A percentile compares a stretch with the other conserved stretches of the same genome.
These are phyloP conservation scores for Sclerurus mexicanus DNA, from an alignment of 2,113 vertebrate species.

Conservation along the genomic window DNA sequence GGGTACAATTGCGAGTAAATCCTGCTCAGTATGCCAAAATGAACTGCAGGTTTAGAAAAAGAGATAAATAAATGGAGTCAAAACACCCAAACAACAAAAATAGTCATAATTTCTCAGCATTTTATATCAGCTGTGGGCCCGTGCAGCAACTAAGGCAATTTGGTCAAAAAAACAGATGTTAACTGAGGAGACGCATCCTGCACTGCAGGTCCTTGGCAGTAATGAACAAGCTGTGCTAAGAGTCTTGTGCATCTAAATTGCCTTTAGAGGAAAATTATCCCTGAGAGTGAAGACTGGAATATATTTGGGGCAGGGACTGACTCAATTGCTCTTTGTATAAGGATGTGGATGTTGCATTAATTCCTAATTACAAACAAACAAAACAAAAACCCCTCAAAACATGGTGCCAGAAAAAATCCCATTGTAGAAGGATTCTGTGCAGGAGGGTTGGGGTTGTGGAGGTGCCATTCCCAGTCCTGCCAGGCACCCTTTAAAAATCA, in stretches of 20 bases:
- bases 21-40: neutral
- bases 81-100: conserved; percentile 20
- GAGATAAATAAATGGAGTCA: neutral
- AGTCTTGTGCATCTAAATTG: neutral
- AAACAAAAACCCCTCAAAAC: neutral
- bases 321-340: neutral
- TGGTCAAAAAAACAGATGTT: conserved; percentile 57
- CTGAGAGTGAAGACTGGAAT: neutral
- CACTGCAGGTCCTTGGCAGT: conserved; percentile 40
- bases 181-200: conserved; percentile 37
- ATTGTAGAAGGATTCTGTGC: neutral
- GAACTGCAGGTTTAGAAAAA: neutral
- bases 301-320: neutral
- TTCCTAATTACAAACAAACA: neutral
- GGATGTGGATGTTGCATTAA: neutral
- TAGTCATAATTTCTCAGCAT: conserved; percentile 25
- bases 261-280: conserved; percentile 12
- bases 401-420: neutral
- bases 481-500: neutral
- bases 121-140: conserved; percentile 49
- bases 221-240: neutral
- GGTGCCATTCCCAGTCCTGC: neutral
- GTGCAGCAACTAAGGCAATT: conserved; percentile 32
- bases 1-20: neutral
- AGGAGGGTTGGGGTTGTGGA: neutral